Evolutionary conservation across 1,140 invertebrate genomes (phyloP).

Genomic region (Panagrolaimus sp.): DNA sequence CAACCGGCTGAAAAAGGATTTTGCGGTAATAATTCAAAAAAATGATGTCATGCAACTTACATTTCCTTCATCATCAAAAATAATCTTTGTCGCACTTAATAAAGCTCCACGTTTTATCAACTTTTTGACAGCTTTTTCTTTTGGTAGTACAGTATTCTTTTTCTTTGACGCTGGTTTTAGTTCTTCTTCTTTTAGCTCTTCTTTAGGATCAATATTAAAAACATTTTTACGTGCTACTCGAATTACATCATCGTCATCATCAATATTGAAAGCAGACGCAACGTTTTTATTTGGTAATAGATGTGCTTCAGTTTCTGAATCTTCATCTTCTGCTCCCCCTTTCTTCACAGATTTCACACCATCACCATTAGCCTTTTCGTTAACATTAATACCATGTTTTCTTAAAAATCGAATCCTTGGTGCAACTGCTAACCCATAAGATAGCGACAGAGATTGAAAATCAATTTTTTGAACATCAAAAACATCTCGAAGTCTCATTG

Average conservation of each 20-base stretch:
- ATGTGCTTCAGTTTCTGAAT: slow-evolving; percentile 9
- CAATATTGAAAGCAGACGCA: slow-evolving; percentile 20
- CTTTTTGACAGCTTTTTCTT: slow-evolving; percentile 39
- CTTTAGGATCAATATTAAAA: slow-evolving; percentile 29
- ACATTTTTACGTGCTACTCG: slow-evolving; percentile 46
- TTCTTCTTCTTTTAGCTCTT: slow-evolving; percentile 12
- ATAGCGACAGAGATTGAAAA: slow-evolving; percentile 43
- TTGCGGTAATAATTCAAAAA: slow-evolving; percentile 2
- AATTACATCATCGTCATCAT: slow-evolving; percentile 35
- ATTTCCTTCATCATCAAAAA: slow-evolving; percentile 39
- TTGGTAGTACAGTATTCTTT: slow-evolving; percentile 42
- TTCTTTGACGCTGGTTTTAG: slow-evolving; percentile 18
- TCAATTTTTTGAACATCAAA: slow-evolving; percentile 53
- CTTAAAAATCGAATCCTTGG: slow-evolving; percentile 52
- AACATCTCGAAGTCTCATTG: slow-evolving; percentile 47
- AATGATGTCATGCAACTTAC: neutral
- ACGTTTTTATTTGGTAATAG: neutral
- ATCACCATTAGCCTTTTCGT: no score
- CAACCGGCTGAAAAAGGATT: neutral
- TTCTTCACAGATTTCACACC: neutral
- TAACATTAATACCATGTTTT: slow-evolving; percentile 25
- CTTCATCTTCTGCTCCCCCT: slow-evolving; percentile 23
- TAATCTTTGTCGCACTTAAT: slow-evolving; percentile 32
- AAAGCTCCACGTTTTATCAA: slow-evolving; percentile 35
- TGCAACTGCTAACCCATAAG: slow-evolving; percentile 50